A percentile compares a stretch with the other conserved stretches of the same genome.
Conservation (phyloP, 2,888 invertebrate species). For the Tachina lurida region DNA sequence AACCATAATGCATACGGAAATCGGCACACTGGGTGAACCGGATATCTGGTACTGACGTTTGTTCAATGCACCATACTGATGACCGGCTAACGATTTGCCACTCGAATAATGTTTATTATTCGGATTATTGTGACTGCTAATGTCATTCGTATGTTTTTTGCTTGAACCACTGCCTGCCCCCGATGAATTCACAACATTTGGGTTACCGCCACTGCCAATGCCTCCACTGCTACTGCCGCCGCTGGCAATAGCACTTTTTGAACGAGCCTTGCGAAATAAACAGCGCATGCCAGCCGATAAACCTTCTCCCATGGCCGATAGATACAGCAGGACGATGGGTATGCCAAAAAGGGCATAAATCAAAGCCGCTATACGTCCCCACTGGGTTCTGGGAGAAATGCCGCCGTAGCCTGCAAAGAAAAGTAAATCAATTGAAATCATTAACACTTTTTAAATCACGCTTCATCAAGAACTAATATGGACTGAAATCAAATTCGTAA, state of each 20-base stretch:
- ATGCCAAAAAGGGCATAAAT: slow-evolving; percentile 93
- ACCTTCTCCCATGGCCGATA: slow-evolving; percentile 93
- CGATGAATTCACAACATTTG: slow-evolving; percentile 64
- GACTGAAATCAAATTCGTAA: slow-evolving; percentile 47
- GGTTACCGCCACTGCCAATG: slow-evolving; percentile 69
- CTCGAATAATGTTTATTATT: slow-evolving; percentile 56
- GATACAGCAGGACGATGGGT: slow-evolving; percentile 93
- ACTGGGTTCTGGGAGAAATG: slow-evolving; percentile 90
- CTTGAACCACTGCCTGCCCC: slow-evolving; percentile 49
- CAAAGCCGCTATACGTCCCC: slow-evolving; percentile 90
- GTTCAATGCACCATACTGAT: slow-evolving; percentile 73
- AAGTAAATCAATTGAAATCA: slow-evolving; percentile 31
- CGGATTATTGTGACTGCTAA: slow-evolving; percentile 69
- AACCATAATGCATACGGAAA: slow-evolving; percentile 92
- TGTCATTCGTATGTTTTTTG: slow-evolving; percentile 76
- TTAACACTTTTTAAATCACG: slow-evolving; percentile 33
- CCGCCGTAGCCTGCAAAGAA: slow-evolving; percentile 89
- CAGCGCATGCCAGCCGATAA: slow-evolving; percentile 91
- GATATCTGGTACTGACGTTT: slow-evolving; percentile 75
- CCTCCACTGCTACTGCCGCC: slow-evolving; percentile 69
- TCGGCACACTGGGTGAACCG: slow-evolving; percentile 88
- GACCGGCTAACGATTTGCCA: slow-evolving; percentile 69
- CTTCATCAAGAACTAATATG: slow-evolving; percentile 37
- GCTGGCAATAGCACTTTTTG: slow-evolving; percentile 75
- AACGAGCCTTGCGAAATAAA: slow-evolving; percentile 85